Conservation (phyloP, 2,888 invertebrate genomes). For the Thecophora atra region DNA sequence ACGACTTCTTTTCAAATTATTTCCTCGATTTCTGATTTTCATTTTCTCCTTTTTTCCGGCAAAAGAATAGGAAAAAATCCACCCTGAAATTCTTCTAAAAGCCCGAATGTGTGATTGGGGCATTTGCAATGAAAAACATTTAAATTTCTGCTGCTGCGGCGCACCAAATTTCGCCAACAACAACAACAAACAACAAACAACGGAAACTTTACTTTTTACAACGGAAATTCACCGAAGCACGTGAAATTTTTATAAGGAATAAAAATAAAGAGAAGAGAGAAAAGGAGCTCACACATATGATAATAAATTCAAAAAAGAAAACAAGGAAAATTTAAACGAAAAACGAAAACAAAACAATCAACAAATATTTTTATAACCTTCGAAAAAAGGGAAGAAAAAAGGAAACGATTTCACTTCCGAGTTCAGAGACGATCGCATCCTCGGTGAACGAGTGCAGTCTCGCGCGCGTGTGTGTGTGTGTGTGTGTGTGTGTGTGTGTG, state of each 20-base stretch:
- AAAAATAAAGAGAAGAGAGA: not conserved
- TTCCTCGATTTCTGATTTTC: constrained; percentile 20
- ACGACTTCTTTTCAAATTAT: constrained; percentile 18
- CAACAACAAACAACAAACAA: constrained; percentile 18
- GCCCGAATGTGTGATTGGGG: not conserved
- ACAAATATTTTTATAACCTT: not conserved
- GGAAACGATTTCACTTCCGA: not conserved
- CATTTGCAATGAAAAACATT: not conserved
- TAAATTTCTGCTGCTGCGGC: not conserved
- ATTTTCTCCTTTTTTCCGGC: not conserved
- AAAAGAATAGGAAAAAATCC: not conserved
- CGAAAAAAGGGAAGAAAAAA: no score
- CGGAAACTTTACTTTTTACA: not conserved
- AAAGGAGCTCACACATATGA: not conserved
- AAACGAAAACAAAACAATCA: not conserved
- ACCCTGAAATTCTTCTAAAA: not conserved
- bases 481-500: not conserved
- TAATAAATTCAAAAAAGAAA: not conserved
- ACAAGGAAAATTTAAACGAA: not conserved
- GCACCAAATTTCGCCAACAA: constrained; percentile 7
- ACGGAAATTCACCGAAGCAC: not conserved
- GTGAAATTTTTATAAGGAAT: not conserved
- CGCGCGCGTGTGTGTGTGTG: not conserved
- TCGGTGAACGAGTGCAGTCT: not conserved
- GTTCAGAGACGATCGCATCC: not conserved